Percentiles rank a stretch among this genome's conserved stretches.
Conservation (phyloP, 2,888 invertebrate species). For the Hofmannophila pseudospretella region DNA sequence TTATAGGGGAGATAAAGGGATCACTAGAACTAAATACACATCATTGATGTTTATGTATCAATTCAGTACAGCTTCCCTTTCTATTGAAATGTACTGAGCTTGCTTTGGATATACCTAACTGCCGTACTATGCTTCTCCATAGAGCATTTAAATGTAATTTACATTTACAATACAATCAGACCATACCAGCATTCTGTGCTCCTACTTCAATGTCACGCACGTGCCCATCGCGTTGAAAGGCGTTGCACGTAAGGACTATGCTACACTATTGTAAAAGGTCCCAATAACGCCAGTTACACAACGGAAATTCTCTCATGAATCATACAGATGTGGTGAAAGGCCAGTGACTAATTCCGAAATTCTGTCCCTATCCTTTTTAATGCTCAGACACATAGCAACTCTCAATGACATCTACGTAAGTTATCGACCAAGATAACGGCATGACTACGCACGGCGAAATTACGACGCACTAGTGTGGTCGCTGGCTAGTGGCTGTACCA, state of each 20-base stretch:
- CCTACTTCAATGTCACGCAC: conserved; percentile 51
- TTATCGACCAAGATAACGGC: conserved; percentile 68
- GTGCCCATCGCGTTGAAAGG: conserved; percentile 36
- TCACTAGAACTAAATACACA: too few relatives aligned
- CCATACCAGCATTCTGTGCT: conserved; percentile 25
- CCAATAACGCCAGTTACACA: conserved; percentile 31
- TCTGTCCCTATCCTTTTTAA: conserved; percentile 1
- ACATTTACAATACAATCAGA: conserved; percentile 3
- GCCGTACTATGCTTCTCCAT: too few relatives aligned
- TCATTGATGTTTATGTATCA: too few relatives aligned
- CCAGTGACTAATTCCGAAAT: conserved; percentile 14
- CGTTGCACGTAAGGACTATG: conserved; percentile 23
- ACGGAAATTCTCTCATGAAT: conserved; percentile 18
- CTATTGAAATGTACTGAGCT: too few relatives aligned
- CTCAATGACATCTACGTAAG: conserved; percentile 30
- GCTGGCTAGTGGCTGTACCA: conserved; percentile 37
- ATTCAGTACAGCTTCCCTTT: too few relatives aligned
- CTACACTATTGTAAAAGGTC: too few relatives aligned
- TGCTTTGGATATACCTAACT: too few relatives aligned
- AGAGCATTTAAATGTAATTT: too few relatives aligned
- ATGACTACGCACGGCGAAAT: conserved; percentile 63
- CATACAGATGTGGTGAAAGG: conserved; percentile 9
- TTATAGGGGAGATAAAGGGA: too few relatives aligned
- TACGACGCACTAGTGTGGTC: conserved; percentile 65
- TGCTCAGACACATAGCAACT: conserved; percentile 15